These are phyloP conservation scores for Bergia puertoricense DNA, from an alignment of 92 coral and sea anemone genomes.

Conservation along the genomic window DNA sequence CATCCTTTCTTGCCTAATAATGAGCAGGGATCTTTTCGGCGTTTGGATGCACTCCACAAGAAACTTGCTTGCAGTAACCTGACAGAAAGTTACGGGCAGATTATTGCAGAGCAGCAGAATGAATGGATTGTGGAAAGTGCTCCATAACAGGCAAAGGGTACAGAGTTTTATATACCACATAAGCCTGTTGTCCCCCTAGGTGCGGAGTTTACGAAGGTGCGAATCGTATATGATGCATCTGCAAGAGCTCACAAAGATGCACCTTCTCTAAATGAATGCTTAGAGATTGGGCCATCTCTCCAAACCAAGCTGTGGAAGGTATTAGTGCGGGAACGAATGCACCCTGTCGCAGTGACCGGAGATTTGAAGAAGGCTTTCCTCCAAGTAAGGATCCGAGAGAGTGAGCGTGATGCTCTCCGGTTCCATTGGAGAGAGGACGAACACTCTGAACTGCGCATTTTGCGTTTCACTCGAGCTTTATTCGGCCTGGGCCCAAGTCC, in stretches of 20 bases:
- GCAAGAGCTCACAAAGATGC: conserved; percentile 12
- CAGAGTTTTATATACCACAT: conserved; percentile 29
- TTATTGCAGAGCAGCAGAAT: conserved; percentile 8
- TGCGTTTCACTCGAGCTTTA: background rate
- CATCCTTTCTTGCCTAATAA: conserved; percentile 1
- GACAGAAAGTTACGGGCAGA: background rate
- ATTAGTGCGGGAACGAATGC: conserved; percentile 18
- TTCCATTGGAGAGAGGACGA: conserved; percentile 34
- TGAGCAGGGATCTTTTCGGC: background rate
- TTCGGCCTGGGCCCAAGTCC: conserved; percentile 1
- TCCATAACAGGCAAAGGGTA: background rate
- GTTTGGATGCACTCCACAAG: background rate
- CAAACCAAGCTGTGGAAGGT: conserved; percentile 29
- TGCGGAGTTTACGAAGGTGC: conserved; percentile 15
- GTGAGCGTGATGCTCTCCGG: conserved; percentile 31
- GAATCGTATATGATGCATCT: conserved; percentile 21
- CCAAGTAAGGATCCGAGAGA: conserved; percentile 14
- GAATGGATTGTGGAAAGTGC: conserved; percentile 12
- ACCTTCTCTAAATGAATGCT: conserved; percentile 22
- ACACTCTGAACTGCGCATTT: background rate
- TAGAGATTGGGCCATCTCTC: conserved; percentile 22
- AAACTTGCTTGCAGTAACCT: background rate
- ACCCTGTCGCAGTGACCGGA: background rate
- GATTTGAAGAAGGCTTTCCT: conserved; percentile 32
- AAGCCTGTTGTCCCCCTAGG: conserved; percentile 24